These are phyloP conservation scores for Trichosurus vulpecula DNA, from an alignment of 2,797 vertebrate genomes.

Conservation along the genomic window DNA sequence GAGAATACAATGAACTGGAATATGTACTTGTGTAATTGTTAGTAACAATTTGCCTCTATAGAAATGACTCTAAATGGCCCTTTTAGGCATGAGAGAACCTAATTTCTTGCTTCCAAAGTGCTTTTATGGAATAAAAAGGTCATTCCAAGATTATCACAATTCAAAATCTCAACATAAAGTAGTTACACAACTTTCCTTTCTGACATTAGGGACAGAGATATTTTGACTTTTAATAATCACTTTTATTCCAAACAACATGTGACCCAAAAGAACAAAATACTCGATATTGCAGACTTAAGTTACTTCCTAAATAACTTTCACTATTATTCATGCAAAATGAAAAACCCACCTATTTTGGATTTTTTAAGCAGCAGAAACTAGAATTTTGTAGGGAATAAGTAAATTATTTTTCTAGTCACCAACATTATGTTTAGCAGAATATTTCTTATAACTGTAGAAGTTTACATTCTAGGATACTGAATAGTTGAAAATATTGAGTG, in stretches of 20 bases:
- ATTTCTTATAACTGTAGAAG: not conserved
- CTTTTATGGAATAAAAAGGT: conserved; percentile 21
- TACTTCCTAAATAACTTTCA: conserved; percentile 38
- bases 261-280: conserved; percentile 31
- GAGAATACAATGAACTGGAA: not conserved
- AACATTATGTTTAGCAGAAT: not conserved
- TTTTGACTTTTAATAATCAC: conserved; percentile 35
- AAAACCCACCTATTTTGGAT: not conserved
- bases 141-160: conserved; percentile 29
- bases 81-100: not conserved
- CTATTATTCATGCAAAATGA: conserved; percentile 16
- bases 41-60: not conserved
- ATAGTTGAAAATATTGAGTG: not conserved
- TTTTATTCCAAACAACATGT: conserved; percentile 10
- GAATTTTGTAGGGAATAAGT: not conserved
- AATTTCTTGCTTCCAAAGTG: not conserved
- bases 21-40: not conserved
- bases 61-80: not conserved
- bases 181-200: conserved; percentile 18
- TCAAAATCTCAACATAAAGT: conserved; percentile 30
- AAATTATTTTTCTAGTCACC: not conserved
- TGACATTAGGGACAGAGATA: conserved; percentile 12
- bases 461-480: not conserved
- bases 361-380: conserved; percentile 11
- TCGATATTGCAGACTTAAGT: not conserved